Evolutionary conservation across 2,113 vertebrate genomes (phyloP).

Genomic region (Myotis lucifugus): DNA sequence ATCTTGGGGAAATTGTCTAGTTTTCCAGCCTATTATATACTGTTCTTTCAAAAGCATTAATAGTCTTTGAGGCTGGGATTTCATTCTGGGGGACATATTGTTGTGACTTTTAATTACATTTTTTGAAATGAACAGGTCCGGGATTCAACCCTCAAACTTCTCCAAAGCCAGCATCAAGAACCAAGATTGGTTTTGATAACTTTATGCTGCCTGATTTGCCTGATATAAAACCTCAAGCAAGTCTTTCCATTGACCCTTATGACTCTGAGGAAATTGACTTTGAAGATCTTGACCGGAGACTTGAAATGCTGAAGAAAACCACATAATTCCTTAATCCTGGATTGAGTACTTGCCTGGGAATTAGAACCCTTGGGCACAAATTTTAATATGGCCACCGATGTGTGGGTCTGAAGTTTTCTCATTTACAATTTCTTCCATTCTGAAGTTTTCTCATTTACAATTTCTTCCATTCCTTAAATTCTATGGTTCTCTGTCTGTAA

Average conservation of each 20-base stretch:
- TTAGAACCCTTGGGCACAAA: not conserved
- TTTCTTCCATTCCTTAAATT: not conserved
- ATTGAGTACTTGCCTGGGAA: not conserved
- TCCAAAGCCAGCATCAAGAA: slow-evolving; percentile 1
- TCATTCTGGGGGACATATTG: slow-evolving; percentile 1
- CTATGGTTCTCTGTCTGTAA: not conserved
- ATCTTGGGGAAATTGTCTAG: not conserved
- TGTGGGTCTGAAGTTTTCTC: not conserved
- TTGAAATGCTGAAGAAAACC: slow-evolving; percentile 50
- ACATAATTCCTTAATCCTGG: not conserved
- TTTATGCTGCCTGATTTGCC: slow-evolving; percentile 3
- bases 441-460: not conserved
- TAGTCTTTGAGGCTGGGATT: not conserved
- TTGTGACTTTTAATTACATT: not conserved
- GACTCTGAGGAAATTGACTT: not conserved
- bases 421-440: not conserved
- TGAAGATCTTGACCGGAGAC: slow-evolving; percentile 31
- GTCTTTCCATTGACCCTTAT: not conserved
- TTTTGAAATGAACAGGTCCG: slow-evolving; percentile 3
- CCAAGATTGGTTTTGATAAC: not conserved
- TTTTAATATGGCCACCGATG: not conserved
- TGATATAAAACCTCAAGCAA: not conserved
- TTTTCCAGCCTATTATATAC: not conserved
- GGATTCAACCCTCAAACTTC: not conserved
- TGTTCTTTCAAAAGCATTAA: not conserved